Conservation (phyloP, 2,797 vertebrate species). For the Spea hammondii region DNA sequence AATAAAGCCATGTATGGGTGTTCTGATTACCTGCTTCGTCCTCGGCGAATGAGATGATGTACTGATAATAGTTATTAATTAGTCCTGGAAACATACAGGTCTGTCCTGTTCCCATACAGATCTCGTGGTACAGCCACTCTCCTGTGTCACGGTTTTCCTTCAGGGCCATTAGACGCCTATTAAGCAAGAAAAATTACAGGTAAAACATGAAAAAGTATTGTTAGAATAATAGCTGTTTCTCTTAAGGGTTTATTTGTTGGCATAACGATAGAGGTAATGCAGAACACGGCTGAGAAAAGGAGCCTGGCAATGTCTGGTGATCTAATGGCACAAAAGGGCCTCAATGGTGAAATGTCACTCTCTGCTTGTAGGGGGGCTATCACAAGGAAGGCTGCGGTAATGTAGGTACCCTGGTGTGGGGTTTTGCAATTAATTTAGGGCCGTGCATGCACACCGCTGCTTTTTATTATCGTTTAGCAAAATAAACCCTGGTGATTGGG, state of each 20-base stretch:
- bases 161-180: slow-evolving; percentile 89
- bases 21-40: slow-evolving; percentile 84
- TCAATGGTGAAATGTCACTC: too few relatives aligned
- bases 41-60: slow-evolving; percentile 93
- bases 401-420: too few relatives aligned
- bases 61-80: slow-evolving; percentile 90
- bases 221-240: too few relatives aligned
- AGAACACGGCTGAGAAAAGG: too few relatives aligned
- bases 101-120: slow-evolving; percentile 90
- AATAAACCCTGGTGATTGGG: background rate
- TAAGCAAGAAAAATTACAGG: slow-evolving; percentile 37
- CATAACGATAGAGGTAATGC: too few relatives aligned
- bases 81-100: slow-evolving; percentile 88
- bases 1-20: background rate
- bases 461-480: background rate
- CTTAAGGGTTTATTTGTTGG: too few relatives aligned
- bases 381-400: too few relatives aligned
- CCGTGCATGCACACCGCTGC: too few relatives aligned
- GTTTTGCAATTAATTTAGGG: too few relatives aligned
- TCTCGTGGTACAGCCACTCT: slow-evolving; percentile 83
- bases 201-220: background rate
- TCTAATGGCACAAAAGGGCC: too few relatives aligned
- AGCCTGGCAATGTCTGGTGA: too few relatives aligned
- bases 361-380: too few relatives aligned
- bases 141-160: slow-evolving; percentile 72